Evolutionary conservation across 1,140 invertebrate species (phyloP), one percentile per base, ranked within the genome.

Genomic region (Phymorhynchus buccinoides): DNA sequence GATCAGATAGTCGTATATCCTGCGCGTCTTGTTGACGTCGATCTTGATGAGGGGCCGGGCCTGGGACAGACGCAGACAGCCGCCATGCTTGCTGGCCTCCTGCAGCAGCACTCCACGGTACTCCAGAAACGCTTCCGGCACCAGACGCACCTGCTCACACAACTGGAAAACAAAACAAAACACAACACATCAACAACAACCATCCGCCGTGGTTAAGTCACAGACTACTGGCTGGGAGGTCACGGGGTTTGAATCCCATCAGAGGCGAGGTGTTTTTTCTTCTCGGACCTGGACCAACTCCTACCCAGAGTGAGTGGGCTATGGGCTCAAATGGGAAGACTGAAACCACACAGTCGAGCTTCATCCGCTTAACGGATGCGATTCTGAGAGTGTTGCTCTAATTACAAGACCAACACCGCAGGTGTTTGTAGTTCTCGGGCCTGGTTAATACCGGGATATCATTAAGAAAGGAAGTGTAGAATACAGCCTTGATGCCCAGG

Each of bases 11-110:
- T 98, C 97, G 94, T 96, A 98, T 71, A 98, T 95, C 92, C 97
- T 97, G 83, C 97, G 95, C 3, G 97, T 98, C 93, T 98, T 98
- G 93, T 98, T 98, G 1, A 98, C 97, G 95, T 98, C 97, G 86
- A 98, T 98, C 93, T 97, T 98, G 18, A 98, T 95, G 12, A 98
- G 93, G 44, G 94, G 94, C 73, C 97, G 94, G 0, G 97, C 97
- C 91, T 97, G 96, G 32, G 96, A 95, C 37, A 98, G 93, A 85
- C 95, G 95, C 14, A 98, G 92, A 2, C 96, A 96, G 80, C 95
- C 94, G 37, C 86, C 71, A 44, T 92, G 88, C 73, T 92, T 89
- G 83, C 95, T 94, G 92, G 96, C 96, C 90, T 98, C 97, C 1
- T 94, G 91, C 37, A 97, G 95, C 12, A 98, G 92, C 68, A 96